Evolutionary conservation across 2,888 invertebrate species (phyloP).

Genomic region (Drosophila atripex): DNA sequence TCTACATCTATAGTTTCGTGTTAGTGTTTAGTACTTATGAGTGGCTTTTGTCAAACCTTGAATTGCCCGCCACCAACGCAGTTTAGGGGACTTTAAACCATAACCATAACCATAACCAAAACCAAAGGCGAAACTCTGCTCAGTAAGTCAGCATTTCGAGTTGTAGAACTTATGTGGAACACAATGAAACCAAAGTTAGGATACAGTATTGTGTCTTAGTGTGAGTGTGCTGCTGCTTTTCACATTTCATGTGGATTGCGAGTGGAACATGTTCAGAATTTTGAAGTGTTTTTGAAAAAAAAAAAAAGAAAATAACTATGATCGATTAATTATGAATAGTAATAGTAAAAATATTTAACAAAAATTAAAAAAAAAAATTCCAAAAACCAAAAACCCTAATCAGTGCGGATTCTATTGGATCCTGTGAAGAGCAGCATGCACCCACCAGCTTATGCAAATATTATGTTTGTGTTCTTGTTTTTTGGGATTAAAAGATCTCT

Average conservation of each 20-base stretch:
- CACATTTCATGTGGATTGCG: not conserved
- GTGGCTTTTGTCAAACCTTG: conserved; percentile 69
- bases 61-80: conserved; percentile 73
- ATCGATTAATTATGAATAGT: not conserved
- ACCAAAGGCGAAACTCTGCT: conserved; percentile 20
- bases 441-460: conserved; percentile 4
- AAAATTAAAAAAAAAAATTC: not conserved
- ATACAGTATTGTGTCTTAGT: conserved; percentile 1
- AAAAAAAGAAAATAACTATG: not conserved
- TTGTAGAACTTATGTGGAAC: conserved; percentile 38
- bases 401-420: not conserved
- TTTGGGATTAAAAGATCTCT: conserved; percentile 14
- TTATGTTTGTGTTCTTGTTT: conserved; percentile 20
- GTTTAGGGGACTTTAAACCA: conserved; percentile 29
- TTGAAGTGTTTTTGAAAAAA: not conserved
- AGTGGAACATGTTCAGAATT: not conserved
- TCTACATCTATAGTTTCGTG: conserved; percentile 1
- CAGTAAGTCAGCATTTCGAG: conserved; percentile 16
- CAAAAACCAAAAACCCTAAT: not conserved
- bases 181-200: conserved; percentile 21
- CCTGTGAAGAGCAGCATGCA: conserved; percentile 11
- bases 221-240: conserved; percentile 3
- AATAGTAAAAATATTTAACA: not conserved
- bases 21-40: conserved; percentile 20
- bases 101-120: conserved; percentile 25